Evolutionary conservation across 2,888 invertebrate genomes (phyloP), one percentile per base, ranked within the genome.

Genomic region (Ophion costatus): DNA sequence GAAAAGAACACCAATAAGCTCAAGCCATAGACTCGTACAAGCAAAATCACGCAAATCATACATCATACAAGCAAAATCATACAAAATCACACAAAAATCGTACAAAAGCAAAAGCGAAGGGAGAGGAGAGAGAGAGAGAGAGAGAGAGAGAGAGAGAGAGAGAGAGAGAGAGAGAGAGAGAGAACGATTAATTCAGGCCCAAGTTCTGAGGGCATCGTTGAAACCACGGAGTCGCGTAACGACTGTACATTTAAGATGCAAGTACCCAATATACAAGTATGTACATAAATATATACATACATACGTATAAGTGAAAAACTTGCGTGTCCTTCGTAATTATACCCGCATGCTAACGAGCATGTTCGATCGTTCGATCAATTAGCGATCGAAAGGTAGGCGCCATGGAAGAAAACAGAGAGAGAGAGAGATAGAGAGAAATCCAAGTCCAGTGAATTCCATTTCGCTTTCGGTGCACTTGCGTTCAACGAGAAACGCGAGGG

Each of bases 291-390:
- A 42, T 22, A 59, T 45, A 59, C 33, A 3, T 3, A 56, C n/a
- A 51, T 45, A 59, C 33, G 14, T 56, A 42, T 9, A 56, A 59
- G 61, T 29, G 76, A 67, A 64, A 67, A 82, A 77, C 67, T 71
- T 66, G 82, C 82, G 85, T 85, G 82, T 85, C 85, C 80, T 56
- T 73, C 80, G 82, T 85, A 82, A 85, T 85, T 85, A 85, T 70
- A 80, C 22, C 57, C 77, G 71, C 77, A 82, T 85, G 85, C 85
- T 85, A 85, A 85, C 85, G 85, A 85, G 85, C 82, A 38, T 75
- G 82, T 75, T 77, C 77, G 76, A 63, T 61, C 76, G 80, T 74
- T 83, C 80, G 85, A 85, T 85, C 82, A 80, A 82, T 85, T 85
- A 85, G 85, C 85, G 73, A 84, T 85, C 64, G 80, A 80, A 80